Evolutionary conservation across 2,113 vertebrate species (phyloP), one percentile per base, ranked within the genome.

Genomic region (Thunnus maccoyii): DNA sequence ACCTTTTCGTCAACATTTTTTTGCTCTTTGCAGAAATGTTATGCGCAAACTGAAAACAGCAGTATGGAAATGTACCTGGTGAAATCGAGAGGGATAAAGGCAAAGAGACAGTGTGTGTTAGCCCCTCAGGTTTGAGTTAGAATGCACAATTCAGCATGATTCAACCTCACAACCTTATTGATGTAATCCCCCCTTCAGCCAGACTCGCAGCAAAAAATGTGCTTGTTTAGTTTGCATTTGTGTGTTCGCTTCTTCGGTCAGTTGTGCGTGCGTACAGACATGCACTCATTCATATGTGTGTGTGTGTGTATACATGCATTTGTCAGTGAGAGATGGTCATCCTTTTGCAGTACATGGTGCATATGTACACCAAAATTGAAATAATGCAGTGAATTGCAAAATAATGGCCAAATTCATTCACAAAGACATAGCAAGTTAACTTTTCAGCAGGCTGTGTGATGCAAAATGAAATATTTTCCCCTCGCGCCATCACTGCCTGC

Each of bases 161-260:
- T 91, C 89, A 88, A 52, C 76, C 48, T 85, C 86, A 66, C 58
- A 69, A 27, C 47, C 30, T 17, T 20, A 14, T 1, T 82, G 80
- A 87, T 32, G 77, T 73, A 81, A 86, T 55, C 61, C 36, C 11
- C 50, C 88, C 84, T 71, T 55, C 41, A 74, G 89, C 80, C 1
- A 46, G 41, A 73, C 80, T 36, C 13, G 32, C 52, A 80, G 79
- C 60, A 7, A 18, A 20, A 82, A 22, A 25, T 47, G 57, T 32
- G 65, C 52, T 46, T 47, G 74, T 58, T n/a, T 27, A 51, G 51
- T 15, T 62, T 41, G 79, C 22, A 14, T 55, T 32, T 71, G 47
- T 71, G 55, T 56, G 54, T 72, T 55, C 62, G 62, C 14, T 44
- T 50, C 51, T 64, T 60, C 55, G 51, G 22, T 51, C 72, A 18